Percentiles rank a stretch among this genome's conserved stretches.
These are phyloP conservation scores for Paramisgurnus dabryanus DNA, from an alignment of 2,113 vertebrate genomes.

Conservation along the genomic window DNA sequence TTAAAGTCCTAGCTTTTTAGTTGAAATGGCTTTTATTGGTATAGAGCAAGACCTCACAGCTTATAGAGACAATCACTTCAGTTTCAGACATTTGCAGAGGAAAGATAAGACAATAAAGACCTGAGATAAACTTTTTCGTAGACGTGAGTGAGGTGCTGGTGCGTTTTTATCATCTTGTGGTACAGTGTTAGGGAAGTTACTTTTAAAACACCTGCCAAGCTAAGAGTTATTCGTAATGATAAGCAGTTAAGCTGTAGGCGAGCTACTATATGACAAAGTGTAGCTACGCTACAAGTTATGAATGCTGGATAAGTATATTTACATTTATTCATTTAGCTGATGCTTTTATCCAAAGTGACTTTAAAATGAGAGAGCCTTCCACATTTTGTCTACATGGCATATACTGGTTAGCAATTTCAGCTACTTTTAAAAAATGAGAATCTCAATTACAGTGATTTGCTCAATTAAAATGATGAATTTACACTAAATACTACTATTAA, in stretches of 20 bases:
- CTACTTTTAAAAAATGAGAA: no score
- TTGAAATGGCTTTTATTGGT: not conserved
- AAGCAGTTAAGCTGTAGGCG: not conserved
- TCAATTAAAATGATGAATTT: no score
- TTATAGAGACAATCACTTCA: slow-evolving; percentile 21
- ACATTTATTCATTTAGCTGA: no score
- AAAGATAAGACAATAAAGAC: slow-evolving; percentile 38
- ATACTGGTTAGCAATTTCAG: no score
- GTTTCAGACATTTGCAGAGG: not conserved
- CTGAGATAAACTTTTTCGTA: slow-evolving; percentile 6
- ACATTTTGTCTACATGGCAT: no score
- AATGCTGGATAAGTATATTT: no score
- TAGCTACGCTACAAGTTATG: not conserved
- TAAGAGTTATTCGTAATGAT: not conserved
- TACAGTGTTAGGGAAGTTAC: slow-evolving; percentile 40
- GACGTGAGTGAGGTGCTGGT: slow-evolving; percentile 20
- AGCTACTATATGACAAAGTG: not conserved
- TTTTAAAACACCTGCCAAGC: not conserved
- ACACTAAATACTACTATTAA: not conserved
- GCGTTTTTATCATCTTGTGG: slow-evolving; percentile 43
- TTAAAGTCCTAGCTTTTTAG: not conserved
- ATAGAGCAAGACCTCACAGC: not conserved
- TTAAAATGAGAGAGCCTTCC: no score
- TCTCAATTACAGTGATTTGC: no score
- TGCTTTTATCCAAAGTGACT: no score